These are phyloP conservation scores for Orcinus orca DNA, from an alignment of 2,113 vertebrate genomes.

Conservation along the genomic window DNA sequence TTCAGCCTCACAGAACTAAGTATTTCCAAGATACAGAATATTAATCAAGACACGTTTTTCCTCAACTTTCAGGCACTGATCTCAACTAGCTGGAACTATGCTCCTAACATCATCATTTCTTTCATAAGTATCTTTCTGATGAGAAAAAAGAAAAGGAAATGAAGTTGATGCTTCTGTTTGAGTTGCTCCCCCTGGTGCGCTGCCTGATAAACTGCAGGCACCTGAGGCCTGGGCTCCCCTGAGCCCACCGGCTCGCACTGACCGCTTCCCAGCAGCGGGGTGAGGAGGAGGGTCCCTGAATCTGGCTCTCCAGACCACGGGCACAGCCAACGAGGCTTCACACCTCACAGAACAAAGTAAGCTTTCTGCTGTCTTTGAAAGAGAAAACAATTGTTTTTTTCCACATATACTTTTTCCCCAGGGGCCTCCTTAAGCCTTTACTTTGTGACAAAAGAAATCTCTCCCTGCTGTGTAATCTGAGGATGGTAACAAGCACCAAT, in stretches of 20 bases:
- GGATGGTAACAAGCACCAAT: not conserved
- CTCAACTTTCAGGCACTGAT: not conserved
- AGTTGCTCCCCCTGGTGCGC: not conserved
- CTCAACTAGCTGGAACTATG: not conserved
- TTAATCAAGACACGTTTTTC: not conserved
- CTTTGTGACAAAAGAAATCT: not conserved
- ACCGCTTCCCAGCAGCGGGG: fast-evolving
- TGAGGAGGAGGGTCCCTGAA: fast-evolving
- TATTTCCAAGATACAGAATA: not conserved
- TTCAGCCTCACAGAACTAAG: not conserved
- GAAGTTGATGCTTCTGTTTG: not conserved
- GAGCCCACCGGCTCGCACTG: fast-evolving
- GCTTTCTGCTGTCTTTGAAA: not conserved
- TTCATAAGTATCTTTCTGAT: not conserved
- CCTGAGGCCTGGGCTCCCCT: fast-evolving
- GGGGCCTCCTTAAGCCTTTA: not conserved
- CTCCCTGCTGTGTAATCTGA: not conserved
- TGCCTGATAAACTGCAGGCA: too few species aligned
- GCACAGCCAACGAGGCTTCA: not conserved
- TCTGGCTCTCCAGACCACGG: not conserved
- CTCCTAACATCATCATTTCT: not conserved
- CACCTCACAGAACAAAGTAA: not conserved
- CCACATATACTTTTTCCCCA: not conserved
- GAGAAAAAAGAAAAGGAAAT: not conserved
- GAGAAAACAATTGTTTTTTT: not conserved